A percentile compares a stretch with the other conserved stretches of the same genome.
These are phyloP conservation scores for Palythoa caribaeorum DNA, from an alignment of 92 coral and sea anemone species.

Conservation along the genomic window DNA sequence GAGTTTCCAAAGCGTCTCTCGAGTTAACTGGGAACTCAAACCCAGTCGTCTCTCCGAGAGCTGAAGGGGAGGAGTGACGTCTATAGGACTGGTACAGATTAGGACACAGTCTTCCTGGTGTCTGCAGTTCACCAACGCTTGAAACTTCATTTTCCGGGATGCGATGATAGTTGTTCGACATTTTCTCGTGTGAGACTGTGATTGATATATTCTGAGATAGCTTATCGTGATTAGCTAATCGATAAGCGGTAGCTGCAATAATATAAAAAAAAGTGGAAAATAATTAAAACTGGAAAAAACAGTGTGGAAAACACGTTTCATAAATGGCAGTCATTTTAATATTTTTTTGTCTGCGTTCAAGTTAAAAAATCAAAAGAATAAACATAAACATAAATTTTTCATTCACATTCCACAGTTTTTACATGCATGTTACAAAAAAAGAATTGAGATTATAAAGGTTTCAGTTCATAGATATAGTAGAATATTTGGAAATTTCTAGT, in stretches of 20 bases:
- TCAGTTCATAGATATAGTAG: too few relatives aligned
- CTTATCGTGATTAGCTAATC: slow-evolving; percentile 21
- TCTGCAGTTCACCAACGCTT: slow-evolving; percentile 40
- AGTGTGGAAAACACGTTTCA: too few relatives aligned
- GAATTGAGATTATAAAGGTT: too few relatives aligned
- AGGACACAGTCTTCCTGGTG: slow-evolving; percentile 88
- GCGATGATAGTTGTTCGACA: slow-evolving; percentile 68
- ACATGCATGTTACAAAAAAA: too few relatives aligned
- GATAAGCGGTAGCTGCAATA: neutral
- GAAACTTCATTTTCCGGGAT: slow-evolving; percentile 29
- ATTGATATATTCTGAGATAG: slow-evolving; percentile 78
- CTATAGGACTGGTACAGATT: slow-evolving; percentile 78
- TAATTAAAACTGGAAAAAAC: too few relatives aligned
- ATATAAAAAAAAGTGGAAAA: neutral
- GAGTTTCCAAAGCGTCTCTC: slow-evolving; percentile 50
- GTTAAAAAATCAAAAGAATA: too few relatives aligned
- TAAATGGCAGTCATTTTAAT: too few relatives aligned
- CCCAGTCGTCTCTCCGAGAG: slow-evolving; percentile 90
- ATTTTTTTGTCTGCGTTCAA: too few relatives aligned
- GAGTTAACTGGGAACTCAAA: slow-evolving; percentile 86
- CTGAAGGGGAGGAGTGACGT: slow-evolving; percentile 98
- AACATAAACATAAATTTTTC: too few relatives aligned
- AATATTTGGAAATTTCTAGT: too few relatives aligned
- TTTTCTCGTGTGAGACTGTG: slow-evolving; percentile 83
- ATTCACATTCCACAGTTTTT: too few relatives aligned